These are phyloP conservation scores for Xenopus tropicalis DNA, from an alignment of 2,113 vertebrate species.

Conservation along the genomic window DNA sequence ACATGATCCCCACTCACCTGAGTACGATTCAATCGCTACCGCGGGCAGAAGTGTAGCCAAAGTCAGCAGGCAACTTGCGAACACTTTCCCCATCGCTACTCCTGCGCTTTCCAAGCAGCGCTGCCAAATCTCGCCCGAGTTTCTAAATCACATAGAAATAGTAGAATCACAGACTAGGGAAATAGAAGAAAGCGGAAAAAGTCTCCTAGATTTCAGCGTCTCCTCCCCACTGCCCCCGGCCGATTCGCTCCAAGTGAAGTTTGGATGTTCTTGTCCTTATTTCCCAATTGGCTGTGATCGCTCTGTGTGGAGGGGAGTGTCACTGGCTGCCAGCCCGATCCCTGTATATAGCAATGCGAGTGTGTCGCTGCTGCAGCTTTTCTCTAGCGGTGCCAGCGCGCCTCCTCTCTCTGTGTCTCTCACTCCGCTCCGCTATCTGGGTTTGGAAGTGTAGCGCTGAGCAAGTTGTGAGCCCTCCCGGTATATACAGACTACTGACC, in stretches of 20 bases:
- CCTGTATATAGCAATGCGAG: not conserved
- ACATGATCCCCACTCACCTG: conserved; percentile 57
- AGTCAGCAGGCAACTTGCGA: conserved; percentile 70
- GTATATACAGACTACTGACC: not conserved
- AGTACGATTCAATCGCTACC: conserved; percentile 60
- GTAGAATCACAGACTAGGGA: not conserved
- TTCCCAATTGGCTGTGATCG: conserved; percentile 9
- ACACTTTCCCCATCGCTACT: conserved; percentile 59
- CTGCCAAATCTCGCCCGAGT: not conserved
- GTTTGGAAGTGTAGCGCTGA: conserved; percentile 19
- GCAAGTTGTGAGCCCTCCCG: not conserved
- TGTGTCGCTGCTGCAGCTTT: conserved; percentile 10
- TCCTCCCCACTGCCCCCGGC: conserved; percentile 41
- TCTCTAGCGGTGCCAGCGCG: conserved; percentile 21
- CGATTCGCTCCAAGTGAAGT: conserved; percentile 8
- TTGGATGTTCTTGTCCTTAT: conserved; percentile 5
- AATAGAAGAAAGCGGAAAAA: not conserved
- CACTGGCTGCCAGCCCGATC: conserved; percentile 13
- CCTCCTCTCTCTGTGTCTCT: conserved; percentile 16
- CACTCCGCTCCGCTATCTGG: not conserved
- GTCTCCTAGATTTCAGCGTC: conserved; percentile 27
- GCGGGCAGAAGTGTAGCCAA: conserved; percentile 69
- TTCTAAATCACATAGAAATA: not conserved
- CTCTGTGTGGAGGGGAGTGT: conserved; percentile 18
- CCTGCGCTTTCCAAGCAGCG: not conserved